These are phyloP conservation scores for Melanotaenia duboulayi DNA, from an alignment of 2,113 vertebrate genomes.

Conservation along the genomic window DNA sequence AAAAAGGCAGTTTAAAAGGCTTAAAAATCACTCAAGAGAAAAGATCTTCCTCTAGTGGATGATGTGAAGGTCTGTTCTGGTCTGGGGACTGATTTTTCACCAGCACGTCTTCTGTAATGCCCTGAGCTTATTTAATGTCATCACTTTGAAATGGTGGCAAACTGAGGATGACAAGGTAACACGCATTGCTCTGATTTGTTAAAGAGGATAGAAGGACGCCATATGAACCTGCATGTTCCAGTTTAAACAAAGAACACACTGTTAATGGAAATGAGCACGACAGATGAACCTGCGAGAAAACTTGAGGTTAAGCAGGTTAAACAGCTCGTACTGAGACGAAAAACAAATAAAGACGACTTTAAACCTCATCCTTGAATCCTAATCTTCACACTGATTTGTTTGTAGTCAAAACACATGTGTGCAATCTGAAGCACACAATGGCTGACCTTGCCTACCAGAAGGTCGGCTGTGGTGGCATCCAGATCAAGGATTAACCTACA, in stretches of 20 bases:
- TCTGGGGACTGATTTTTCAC: too few relatives aligned
- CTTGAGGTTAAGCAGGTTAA: neutral
- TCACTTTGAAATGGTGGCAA: too few relatives aligned
- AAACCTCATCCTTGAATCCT: slow-evolving; percentile 6
- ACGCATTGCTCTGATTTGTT: too few relatives aligned
- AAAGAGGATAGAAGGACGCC: too few relatives aligned
- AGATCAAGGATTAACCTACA: slow-evolving; percentile 35
- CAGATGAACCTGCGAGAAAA: neutral
- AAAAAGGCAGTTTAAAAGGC: too few relatives aligned
- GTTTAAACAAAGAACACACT: too few relatives aligned
- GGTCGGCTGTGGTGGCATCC: neutral
- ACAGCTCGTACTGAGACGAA: neutral
- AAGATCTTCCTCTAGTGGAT: too few relatives aligned
- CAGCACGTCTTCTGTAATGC: too few relatives aligned
- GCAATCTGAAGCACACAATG: neutral
- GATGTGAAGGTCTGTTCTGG: too few relatives aligned
- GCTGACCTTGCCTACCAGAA: neutral
- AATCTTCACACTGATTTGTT: slow-evolving; percentile 21
- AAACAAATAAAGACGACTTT: neutral
- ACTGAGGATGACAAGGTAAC: too few relatives aligned
- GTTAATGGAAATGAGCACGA: neutral
- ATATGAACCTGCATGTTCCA: neutral
- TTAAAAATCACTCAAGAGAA: too few relatives aligned
- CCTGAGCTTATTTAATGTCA: too few relatives aligned
- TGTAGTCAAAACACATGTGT: slow-evolving; percentile 22